Evolutionary conservation across 2,888 invertebrate genomes (phyloP), one percentile per base, ranked within the genome.

Genomic region (Cryptocephalus primarius): DNA sequence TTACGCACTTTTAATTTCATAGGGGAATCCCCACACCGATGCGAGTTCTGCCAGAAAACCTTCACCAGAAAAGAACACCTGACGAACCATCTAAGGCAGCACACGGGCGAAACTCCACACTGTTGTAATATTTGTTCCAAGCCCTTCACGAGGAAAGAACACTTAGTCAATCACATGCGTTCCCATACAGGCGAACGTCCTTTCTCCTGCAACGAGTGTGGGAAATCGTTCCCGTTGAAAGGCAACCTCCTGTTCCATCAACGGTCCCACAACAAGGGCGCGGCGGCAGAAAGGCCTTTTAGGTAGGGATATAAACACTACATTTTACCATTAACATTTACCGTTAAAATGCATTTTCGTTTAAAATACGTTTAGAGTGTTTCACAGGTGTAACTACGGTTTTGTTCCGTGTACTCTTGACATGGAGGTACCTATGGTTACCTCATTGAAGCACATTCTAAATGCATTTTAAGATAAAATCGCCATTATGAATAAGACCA

Each of bases 181-280:
- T 84, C 80, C 69, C 82, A 89, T 74, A 78, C 81, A 56, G 82
- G 87, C 42, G 88, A 89, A 66, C 78, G 87, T 41, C 90, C 89
- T 8, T 88, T 82, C 66, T 83, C 85, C 46, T 90, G 89, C 64
- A 82, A 80, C 50, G 88, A 88, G 61, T 90, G 89, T 66, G 89
- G 89, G 61, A 89, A 88, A 66, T 85, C 87, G 43, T 89, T 89
- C 72, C 88, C 88, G 0, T 71, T 88, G 42, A 88, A 88, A 72
- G 88, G 60, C 39, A 88, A 89, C 65, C 72, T 89, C 41, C 75
- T 90, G 54, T 89, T 89, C 75, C 89, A 90, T 67, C 86, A 88
- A 71, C 78, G 89, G 48, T 88, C 89, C 54, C 89, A 90, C 70
- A 85, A 85, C 61, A 88, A 88, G 54, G 70, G 70, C n/a, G 66